A percentile compares a stretch with the other conserved stretches of the same genome.
Conservation (phyloP, 2,888 invertebrate species). For the Plutella xylostella region DNA sequence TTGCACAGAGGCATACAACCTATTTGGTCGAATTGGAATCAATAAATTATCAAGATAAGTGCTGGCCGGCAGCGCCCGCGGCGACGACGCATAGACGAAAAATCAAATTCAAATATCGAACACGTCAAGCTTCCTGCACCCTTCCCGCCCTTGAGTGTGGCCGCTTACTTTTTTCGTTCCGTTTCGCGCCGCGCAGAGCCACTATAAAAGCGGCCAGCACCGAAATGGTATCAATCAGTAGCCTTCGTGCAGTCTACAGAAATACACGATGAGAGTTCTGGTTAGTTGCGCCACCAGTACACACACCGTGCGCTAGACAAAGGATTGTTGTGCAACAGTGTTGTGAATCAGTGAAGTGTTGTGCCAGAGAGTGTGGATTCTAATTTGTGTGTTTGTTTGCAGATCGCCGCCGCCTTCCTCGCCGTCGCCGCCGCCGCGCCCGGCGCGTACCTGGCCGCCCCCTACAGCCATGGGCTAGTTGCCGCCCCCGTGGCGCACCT, state of each 20-base stretch:
- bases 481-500: constrained; percentile 33
- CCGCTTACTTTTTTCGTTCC: constrained; percentile 62
- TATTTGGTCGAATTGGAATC: neutral
- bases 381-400: neutral
- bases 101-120: constrained; percentile 15
- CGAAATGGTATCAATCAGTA: constrained; percentile 63
- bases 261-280: constrained; percentile 68
- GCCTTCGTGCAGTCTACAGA: constrained; percentile 68
- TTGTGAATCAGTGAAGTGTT: neutral
- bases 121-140: constrained; percentile 55
- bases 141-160: constrained; percentile 59
- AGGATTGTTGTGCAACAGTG: constrained; percentile 6
- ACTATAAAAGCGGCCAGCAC: constrained; percentile 52
- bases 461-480: constrained; percentile 24
- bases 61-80: constrained; percentile 2
- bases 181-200: constrained; percentile 40
- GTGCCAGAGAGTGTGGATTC: neutral
- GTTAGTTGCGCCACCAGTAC: constrained; percentile 34
- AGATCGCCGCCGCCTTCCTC: constrained; percentile 30
- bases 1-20: neutral
- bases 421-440: constrained; percentile 41
- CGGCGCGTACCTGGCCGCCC: constrained; percentile 28
- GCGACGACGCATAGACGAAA: constrained; percentile 3
- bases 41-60: too few species aligned
- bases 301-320: neutral